Conservation (phyloP, 37 sponge, comb jelly and placozoan genomes). For the Ianthella basta region DNA sequence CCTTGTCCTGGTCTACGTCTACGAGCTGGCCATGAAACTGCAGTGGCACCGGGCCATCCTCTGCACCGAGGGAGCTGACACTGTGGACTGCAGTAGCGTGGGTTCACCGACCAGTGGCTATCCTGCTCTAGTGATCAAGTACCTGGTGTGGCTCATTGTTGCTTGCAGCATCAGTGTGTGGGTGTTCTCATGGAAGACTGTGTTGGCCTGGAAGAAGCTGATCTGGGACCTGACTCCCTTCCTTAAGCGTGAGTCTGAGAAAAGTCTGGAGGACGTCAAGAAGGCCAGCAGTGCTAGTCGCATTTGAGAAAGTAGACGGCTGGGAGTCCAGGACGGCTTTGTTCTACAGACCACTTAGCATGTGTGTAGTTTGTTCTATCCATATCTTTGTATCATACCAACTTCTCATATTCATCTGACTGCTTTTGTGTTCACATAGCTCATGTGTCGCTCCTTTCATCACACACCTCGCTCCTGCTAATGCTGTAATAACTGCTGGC, state of each 20-base stretch:
- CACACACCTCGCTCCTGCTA: too few relatives aligned
- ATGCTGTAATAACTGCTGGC: too few relatives aligned
- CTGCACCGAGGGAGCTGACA: neutral
- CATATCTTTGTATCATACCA: too few relatives aligned
- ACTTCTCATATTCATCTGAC: too few relatives aligned
- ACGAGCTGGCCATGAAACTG: slow-evolving; percentile 51
- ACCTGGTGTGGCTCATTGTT: slow-evolving; percentile 67
- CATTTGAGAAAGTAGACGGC: neutral
- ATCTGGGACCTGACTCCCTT: slow-evolving; percentile 33
- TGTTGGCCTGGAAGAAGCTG: slow-evolving; percentile 78
- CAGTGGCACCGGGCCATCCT: slow-evolving; percentile 56
- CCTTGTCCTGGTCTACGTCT: slow-evolving; percentile 58
- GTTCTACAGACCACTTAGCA: too few relatives aligned
- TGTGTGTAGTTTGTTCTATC: too few relatives aligned
- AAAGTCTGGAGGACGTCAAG: neutral
- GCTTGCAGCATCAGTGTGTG: slow-evolving; percentile 72
- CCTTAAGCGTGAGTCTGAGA: neutral
- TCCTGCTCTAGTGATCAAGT: slow-evolving; percentile 66
- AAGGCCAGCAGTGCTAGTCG: neutral
- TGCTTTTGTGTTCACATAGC: too few relatives aligned
- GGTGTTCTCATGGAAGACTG: slow-evolving; percentile 79
- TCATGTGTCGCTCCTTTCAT: too few relatives aligned
- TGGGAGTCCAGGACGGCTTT: too few relatives aligned
- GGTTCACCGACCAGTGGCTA: neutral
- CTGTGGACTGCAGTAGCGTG: neutral